A percentile compares a stretch with the other conserved stretches of the same genome.
Evolutionary conservation across 2,888 invertebrate species (phyloP).

Genomic region (Linnaemya vulpina): DNA sequence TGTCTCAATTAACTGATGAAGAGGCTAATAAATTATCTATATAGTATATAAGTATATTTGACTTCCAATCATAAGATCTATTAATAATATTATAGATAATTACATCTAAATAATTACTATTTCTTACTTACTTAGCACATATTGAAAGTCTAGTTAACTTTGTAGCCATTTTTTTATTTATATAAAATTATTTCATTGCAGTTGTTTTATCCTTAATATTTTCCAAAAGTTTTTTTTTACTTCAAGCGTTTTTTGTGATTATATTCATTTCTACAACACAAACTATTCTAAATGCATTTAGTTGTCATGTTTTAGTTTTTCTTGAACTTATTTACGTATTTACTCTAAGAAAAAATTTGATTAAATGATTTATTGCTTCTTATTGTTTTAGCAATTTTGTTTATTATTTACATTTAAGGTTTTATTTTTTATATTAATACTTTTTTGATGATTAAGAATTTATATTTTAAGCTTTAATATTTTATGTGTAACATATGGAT

Average conservation of each 20-base stretch:
- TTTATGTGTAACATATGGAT: constrained; percentile 12
- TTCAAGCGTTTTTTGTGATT: background rate
- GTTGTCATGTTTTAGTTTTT: constrained; percentile 41
- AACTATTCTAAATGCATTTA: constrained; percentile 68
- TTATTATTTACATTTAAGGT: constrained; percentile 41
- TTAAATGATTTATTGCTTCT: constrained; percentile 65
- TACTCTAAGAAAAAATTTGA: constrained; percentile 56
- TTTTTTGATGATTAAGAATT: constrained; percentile 55
- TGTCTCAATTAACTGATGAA: too few species aligned
- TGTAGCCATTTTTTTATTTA: constrained; percentile 58
- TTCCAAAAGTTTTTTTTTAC: constrained; percentile 1
- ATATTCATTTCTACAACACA: constrained; percentile 25
- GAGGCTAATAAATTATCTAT: too few species aligned
- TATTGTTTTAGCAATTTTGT: constrained; percentile 41
- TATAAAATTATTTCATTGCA: constrained; percentile 58
- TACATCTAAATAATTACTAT: constrained; percentile 12
- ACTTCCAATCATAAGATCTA: too few species aligned
- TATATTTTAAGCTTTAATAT: constrained; percentile 31
- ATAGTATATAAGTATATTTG: too few species aligned
- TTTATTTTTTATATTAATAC: constrained; percentile 50
- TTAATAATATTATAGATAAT: too few species aligned
- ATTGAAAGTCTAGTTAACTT: constrained; percentile 16
- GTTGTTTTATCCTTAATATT: constrained; percentile 22
- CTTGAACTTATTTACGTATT: constrained; percentile 15
- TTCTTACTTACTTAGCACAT: constrained; percentile 45